These are phyloP conservation scores for Yponomeuta plumbellus DNA, from an alignment of 2,888 invertebrate genomes.

Conservation along the genomic window DNA sequence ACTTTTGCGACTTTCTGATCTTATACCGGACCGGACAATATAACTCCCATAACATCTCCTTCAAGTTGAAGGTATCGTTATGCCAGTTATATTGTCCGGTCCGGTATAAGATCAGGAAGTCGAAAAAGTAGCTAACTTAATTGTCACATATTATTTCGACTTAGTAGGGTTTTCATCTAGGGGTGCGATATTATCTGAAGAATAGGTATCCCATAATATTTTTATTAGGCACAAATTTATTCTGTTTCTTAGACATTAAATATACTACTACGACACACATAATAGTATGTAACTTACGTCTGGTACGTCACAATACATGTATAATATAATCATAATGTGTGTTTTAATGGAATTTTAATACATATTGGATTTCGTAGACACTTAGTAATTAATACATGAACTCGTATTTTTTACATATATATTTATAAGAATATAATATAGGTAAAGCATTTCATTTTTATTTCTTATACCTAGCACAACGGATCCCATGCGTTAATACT, in stretches of 20 bases:
- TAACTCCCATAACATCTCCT: no score
- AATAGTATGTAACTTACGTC: constrained; percentile 45
- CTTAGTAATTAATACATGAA: constrained; percentile 68
- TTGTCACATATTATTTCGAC: no score
- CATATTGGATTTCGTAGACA: constrained; percentile 63
- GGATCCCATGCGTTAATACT: constrained; percentile 56
- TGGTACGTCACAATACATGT: constrained; percentile 39
- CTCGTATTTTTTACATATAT: constrained; percentile 66
- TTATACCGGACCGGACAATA: no score
- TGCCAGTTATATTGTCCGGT: no score
- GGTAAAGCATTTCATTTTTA: constrained; percentile 66
- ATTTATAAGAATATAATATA: constrained; percentile 75
- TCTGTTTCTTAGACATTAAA: constrained; percentile 31
- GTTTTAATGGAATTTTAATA: constrained; percentile 53
- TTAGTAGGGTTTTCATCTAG: no score
- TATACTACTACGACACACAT: constrained; percentile 60
- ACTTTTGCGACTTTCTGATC: no score
- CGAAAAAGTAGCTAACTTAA: no score
- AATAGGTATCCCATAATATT: constrained; percentile 29
- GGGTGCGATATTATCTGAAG: no score
- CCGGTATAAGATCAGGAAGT: no score
- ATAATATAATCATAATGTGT: constrained; percentile 45
- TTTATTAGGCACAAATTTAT: constrained; percentile 71
- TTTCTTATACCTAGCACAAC: constrained; percentile 67
- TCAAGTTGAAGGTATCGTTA: no score